Evolutionary conservation across 1,140 invertebrate species (phyloP).

Genomic region (Drosophila tropicalis): DNA sequence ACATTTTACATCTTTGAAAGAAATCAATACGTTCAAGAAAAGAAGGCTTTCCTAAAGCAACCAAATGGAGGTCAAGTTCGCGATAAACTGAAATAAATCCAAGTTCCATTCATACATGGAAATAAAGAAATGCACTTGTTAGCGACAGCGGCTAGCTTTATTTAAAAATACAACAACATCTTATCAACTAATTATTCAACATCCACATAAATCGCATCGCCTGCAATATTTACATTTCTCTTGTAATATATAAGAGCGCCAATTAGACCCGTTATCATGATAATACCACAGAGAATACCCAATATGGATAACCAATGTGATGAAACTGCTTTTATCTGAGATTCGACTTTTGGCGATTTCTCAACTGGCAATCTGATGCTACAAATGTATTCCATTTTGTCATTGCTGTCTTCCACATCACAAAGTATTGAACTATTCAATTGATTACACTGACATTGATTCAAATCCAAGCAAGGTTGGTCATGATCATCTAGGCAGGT

Average conservation of each 20-base stretch:
- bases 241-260: neutral
- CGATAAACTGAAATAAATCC: no score
- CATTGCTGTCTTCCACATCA: neutral
- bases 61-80: no score
- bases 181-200: neutral
- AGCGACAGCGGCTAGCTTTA: no score
- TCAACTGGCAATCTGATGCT: neutral
- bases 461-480: constrained; percentile 39
- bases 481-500: constrained; percentile 49
- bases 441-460: constrained; percentile 28
- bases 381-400: constrained; percentile 13
- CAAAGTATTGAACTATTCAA: constrained; percentile 23
- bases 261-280: neutral
- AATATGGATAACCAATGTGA: neutral
- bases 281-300: neutral
- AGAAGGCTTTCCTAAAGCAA: no score
- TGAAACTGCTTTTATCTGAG: neutral
- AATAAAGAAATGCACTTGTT: no score
- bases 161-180: no score
- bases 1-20: no score
- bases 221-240: neutral
- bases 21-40: no score
- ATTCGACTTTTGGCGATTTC: neutral
- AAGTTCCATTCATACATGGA: no score
- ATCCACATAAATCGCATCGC: neutral